Evolutionary conservation across 2,888 invertebrate species (phyloP), one percentile per base, ranked within the genome.

Genomic region (Fissipunctia ypsillon): DNA sequence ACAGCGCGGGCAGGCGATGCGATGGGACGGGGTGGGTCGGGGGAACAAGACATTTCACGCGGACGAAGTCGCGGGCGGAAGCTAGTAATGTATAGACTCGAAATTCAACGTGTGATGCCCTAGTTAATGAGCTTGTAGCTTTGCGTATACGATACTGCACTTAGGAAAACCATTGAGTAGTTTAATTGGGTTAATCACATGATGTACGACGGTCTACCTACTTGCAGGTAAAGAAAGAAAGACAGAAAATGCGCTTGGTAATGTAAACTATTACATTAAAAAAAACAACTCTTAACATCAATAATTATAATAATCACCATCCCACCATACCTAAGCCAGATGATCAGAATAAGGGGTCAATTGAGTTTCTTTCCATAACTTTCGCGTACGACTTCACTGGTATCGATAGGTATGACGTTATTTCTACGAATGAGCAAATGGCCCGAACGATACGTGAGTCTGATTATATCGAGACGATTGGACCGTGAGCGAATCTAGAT

Each of bases 391-490:
- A 83, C 52, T 86, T 78, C 45, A 65, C 75, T 79, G 69, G 72
- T 76, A 73, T 73, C 73, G 64, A 78, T 78, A n/a, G n/a, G n/a
- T n/a, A n/a, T n/a, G n/a, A 76, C 63, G 67, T 76, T 76, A 75
- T 78, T 88, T 83, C 86, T 84, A 76, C 80, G 87, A 89, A 89
- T 85, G 84, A 84, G 86, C 82, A 89, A 90, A 89, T 89, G 85
- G 79, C 50, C 71, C 81, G 80, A 76, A 77, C 81, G 79, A 80
- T 89, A 90, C 90, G 89, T 89, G 89, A 83, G 76, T 66, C 82
- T 87, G 88, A 89, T 90, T 87, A 89, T 84, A 86, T 90, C 84
- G 76, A 64, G 73, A 45, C 73, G 80, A 84, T 84, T 80, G 80
- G 81, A 73, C 66, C 76, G 72, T 78, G 76, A 76, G 52, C 76